These are phyloP conservation scores for Potamarius usumacintae DNA, from an alignment of 2,113 vertebrate species.

Conservation along the genomic window DNA sequence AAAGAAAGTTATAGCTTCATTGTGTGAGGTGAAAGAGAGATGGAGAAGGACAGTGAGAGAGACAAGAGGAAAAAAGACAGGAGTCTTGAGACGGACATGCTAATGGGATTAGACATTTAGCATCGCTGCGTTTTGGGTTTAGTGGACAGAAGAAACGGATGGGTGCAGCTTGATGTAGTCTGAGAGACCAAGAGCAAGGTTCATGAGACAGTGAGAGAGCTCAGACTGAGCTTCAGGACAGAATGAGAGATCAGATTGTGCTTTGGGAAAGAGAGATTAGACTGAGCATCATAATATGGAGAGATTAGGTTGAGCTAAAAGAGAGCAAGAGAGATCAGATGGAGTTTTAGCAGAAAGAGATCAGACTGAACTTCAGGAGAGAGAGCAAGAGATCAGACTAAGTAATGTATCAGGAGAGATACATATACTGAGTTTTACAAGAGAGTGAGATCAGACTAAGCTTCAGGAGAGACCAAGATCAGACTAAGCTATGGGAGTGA, in stretches of 20 bases:
- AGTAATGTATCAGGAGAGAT: neutral
- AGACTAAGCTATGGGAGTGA: neutral
- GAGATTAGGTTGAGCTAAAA: neutral
- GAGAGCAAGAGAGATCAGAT: neutral
- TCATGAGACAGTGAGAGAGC: neutral
- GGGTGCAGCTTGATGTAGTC: neutral
- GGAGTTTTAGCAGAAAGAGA: neutral
- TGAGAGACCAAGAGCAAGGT: neutral
- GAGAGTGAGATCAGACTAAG: too few species aligned
- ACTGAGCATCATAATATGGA: neutral
- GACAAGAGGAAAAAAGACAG: neutral
- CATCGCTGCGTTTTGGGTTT: neutral
- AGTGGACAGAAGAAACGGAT: neutral
- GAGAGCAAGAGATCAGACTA: neutral
- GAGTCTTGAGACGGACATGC: neutral
- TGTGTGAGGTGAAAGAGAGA: neutral
- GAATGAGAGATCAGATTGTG: neutral
- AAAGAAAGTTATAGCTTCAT: neutral
- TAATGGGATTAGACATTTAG: neutral
- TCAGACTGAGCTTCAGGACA: neutral
- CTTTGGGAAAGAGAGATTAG: neutral
- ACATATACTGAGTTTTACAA: too few species aligned
- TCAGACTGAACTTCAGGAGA: neutral
- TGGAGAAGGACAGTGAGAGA: neutral
- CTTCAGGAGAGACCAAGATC: neutral